Base-by-base conservation (phyloP, 2,797 vertebrate genomes). In the Thamnophis elegans region DNA sequence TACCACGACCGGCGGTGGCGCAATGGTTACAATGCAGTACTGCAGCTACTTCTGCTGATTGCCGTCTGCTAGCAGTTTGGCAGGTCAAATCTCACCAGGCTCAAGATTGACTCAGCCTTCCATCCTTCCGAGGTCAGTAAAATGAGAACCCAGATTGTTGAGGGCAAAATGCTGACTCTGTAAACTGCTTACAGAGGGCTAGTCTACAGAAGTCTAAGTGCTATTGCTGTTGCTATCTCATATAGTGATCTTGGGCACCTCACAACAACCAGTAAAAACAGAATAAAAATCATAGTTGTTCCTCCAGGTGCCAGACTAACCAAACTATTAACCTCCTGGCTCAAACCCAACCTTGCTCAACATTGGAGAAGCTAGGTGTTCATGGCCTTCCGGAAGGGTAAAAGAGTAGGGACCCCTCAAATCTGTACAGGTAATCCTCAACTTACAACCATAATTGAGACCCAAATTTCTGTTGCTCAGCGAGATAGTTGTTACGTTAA, bases 1-100 rank as follows among this genome's bases (percentile, higher is more conserved):
- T 59, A 10, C 20, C 20, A 59, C 8, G 22, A 59, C 22, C 22
- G 0, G 0, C 2, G 1, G 58, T 25, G 8, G 58, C 0, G 22
- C 22, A 59, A 2, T 59, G 8, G 22, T 59, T 59, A 59, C 22
- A 59, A 9, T 59, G 58, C 58, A 59, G 5, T 59, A 59, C 58
- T 59, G 58, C 58, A 59, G 22, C 58, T 59, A 59, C 7, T 59
- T 59, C 8, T 59, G 58, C 22, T 59, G 8, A 59, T 22, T 22
- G 58, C 58, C 10, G 1, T 25, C 58, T 10, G 8, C 58, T 58
- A 59, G 58, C 6, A 59, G 7, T 59, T 59, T 59, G 58, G 58
- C 42, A 42, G 42, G 42, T 42, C 42, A 42, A 42, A 42, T 42
- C 42, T 42, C 42, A 42, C 42, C 42, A 42, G 42, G 42, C 42